Conservation (phyloP, 2,113 vertebrate species). For the Stigmatopora argus region DNA sequence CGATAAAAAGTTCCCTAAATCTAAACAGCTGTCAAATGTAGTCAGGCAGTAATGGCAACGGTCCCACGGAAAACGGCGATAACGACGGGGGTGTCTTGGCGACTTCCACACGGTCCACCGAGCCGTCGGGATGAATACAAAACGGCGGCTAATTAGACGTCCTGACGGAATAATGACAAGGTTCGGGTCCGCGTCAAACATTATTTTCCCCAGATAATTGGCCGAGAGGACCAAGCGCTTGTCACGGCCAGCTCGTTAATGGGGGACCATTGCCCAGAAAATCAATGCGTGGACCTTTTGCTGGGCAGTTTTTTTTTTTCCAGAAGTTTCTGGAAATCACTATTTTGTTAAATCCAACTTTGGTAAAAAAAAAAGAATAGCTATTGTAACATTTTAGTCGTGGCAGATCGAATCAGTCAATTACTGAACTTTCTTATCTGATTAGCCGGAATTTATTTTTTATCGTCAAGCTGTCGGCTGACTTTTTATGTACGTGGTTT, state of each 20-base stretch:
- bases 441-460: neutral
- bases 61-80: neutral
- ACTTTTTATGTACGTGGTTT: neutral
- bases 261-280: neutral
- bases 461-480: too few species aligned
- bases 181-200: neutral
- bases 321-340: neutral
- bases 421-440: neutral
- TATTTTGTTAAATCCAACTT: neutral
- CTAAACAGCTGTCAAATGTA: too few species aligned
- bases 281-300: neutral
- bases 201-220: neutral
- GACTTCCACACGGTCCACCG: neutral
- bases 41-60: too few species aligned
- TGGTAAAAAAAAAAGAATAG: too few species aligned
- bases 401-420: neutral
- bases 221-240: neutral
- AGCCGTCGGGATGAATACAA: neutral
- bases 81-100: too few species aligned
- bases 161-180: neutral
- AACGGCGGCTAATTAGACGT: neutral
- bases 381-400: neutral
- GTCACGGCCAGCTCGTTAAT: neutral
- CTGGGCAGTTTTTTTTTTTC: neutral
- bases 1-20: too few species aligned